Conservation (phyloP, 2,797 vertebrate genomes). For the Botia kubotai region DNA sequence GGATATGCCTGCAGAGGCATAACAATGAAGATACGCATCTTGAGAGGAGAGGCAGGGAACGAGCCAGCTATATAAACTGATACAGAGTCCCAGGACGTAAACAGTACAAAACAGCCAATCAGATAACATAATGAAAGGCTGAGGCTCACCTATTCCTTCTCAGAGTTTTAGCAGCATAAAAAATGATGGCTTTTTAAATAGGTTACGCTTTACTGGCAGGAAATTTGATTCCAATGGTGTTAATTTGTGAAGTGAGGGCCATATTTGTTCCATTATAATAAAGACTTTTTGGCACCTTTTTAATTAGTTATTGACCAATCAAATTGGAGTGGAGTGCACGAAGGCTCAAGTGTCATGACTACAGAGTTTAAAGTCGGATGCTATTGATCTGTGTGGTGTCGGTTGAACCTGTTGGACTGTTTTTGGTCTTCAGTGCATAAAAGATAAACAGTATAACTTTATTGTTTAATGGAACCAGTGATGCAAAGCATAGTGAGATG, state of each 20-base stretch:
- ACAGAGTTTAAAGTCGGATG: conserved; percentile 52
- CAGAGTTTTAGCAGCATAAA: conserved; percentile 3
- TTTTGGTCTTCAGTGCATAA: conserved; percentile 4
- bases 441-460: conserved; percentile 40
- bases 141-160: not conserved
- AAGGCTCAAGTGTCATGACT: conserved; percentile 46
- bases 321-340: conserved; percentile 55
- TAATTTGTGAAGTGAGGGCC: conserved; percentile 21
- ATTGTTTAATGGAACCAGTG: conserved; percentile 10
- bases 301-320: conserved; percentile 67
- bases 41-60: not conserved
- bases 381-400: conserved; percentile 61
- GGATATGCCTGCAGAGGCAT: not conserved
- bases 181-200: conserved; percentile 23
- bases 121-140: conserved; percentile 20
- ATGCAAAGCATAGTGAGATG: not conserved
- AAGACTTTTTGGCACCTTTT: conserved; percentile 50
- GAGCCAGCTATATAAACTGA: conserved; percentile 6
- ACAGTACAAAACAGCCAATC: conserved; percentile 13
- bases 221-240: conserved; percentile 49
- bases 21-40: conserved; percentile 27
- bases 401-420: conserved; percentile 34
- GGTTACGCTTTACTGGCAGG: conserved; percentile 43
- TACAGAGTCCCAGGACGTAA: conserved; percentile 5
- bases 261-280: conserved; percentile 60